A percentile compares a stretch with the other conserved stretches of the same genome.
These are phyloP conservation scores for Micronisus gabar DNA, from an alignment of 2,113 vertebrate genomes.

Conservation along the genomic window DNA sequence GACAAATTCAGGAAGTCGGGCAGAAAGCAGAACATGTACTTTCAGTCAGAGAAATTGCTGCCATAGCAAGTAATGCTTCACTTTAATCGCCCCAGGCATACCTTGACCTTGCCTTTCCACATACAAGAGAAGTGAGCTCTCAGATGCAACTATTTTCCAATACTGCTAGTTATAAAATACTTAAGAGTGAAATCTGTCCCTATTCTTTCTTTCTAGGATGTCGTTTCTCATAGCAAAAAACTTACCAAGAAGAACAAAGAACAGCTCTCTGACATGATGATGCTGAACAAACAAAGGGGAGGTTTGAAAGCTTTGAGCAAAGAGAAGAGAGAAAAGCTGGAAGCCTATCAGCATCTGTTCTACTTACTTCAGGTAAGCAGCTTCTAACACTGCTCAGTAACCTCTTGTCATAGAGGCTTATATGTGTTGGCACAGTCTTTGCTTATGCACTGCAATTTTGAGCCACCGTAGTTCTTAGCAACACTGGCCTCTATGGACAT, in stretches of 20 bases:
- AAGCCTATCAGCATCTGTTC: constrained; percentile 95
- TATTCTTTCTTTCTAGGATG: constrained; percentile 78
- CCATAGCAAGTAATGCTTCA: not conserved
- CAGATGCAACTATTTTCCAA: not conserved
- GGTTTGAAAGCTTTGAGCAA: constrained; percentile 97
- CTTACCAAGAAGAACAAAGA: constrained; percentile 98
- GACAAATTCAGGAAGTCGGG: not conserved
- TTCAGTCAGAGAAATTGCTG: not conserved
- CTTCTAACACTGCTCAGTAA: fast-evolving
- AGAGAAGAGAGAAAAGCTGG: constrained; percentile 93
- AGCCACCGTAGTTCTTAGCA: not conserved
- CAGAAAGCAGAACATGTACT: not conserved
- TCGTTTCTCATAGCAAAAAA: constrained; percentile 98
- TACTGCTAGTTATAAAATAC: not conserved
- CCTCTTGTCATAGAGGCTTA: not conserved
- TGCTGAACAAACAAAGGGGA: constrained; percentile 94
- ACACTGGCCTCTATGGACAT: not conserved
- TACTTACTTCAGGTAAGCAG: constrained; percentile 88
- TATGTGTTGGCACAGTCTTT: not conserved
- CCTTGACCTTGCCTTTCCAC: not conserved
- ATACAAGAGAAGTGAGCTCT: not conserved
- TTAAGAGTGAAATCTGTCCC: not conserved
- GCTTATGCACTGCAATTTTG: not conserved
- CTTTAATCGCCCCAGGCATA: not conserved
- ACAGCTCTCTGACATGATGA: constrained; percentile 95